Evolutionary conservation across 2,888 invertebrate species (phyloP).

Genomic region (Aspidapion aeneum): DNA sequence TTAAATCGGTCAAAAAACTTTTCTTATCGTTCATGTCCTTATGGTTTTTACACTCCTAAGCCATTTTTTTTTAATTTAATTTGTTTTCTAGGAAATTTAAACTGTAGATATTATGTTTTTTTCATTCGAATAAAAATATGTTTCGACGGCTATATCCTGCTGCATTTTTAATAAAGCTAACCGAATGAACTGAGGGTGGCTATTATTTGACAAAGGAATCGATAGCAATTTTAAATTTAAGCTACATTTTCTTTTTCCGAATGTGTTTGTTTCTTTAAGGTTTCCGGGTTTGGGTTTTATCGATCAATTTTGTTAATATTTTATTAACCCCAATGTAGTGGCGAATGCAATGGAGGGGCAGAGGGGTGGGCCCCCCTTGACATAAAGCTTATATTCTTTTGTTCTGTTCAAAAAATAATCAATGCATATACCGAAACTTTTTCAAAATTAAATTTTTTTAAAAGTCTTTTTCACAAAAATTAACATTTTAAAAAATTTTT

Average conservation of each 20-base stretch:
- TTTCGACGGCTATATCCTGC: background rate
- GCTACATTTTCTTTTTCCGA: background rate
- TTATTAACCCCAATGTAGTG: background rate
- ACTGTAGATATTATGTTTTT: background rate
- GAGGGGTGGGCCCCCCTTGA: no score
- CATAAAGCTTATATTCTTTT: no score
- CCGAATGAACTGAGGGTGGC: background rate
- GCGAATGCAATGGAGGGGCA: no score
- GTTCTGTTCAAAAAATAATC: no score
- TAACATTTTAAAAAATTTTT: no score
- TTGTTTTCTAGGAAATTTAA: conserved; percentile 1
- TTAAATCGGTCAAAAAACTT: conserved; percentile 47
- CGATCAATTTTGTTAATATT: background rate
- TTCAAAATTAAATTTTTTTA: no score
- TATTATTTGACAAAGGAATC: background rate
- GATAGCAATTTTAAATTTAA: background rate
- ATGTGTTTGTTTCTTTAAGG: background rate
- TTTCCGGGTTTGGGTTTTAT: background rate
- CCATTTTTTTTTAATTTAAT: background rate
- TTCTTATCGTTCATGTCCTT: conserved; percentile 33
- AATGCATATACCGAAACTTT: no score
- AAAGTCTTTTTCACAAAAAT: no score
- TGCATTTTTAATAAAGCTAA: background rate
- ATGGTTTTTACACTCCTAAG: background rate
- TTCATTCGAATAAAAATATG: background rate